Evolutionary conservation across 2,113 vertebrate genomes (phyloP), one percentile per base, ranked within the genome.

Genomic region (Bothrops jararaca): DNA sequence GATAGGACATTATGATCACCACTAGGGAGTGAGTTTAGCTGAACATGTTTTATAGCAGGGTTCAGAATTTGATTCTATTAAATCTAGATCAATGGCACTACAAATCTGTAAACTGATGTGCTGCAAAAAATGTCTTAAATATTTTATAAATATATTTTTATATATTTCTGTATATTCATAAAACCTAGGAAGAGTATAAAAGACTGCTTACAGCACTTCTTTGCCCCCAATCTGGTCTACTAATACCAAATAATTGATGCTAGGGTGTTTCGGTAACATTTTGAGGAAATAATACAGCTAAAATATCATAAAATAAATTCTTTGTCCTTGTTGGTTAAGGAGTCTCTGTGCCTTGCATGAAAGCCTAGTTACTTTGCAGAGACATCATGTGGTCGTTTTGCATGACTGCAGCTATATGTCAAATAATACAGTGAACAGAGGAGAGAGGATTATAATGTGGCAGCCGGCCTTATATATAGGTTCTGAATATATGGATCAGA

Each of bases 371-470:
- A 91, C 80, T 64, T 26, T 60, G 34, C 69, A 89, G 87, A 93
- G 93, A 54, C 93, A 93, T 91, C 93, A 69, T 48, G 93, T 89
- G 93, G 88, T 60, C 34, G 45, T n/a, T 89, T 26, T 91, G 24
- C 56, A 69, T 86, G 39, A 89, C 22, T 93, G 56, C 90, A 93
- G 53, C n/a, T 45, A n/a, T 52, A 92, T 13, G 26, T 87, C 42
- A 87, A 87, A 87, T 29, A 52, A 34, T 45, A 20, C 18, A 42
- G 20, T 57, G 88, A 45, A 89, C 39, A 45, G 20, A 89, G 23
- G 18, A 57, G 53, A 20, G 54, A 24, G n/a, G 23, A 42, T 34
- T 57, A 39, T 39, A n/a, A 39, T 13, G 29, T 54, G 13, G 7
- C 45, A 87, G 86, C 29, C n/a, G 26, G 88, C 9, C 3, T 53